Percentiles rank a stretch among this genome's conserved stretches.
Evolutionary conservation across 1,140 invertebrate genomes (phyloP).

Genomic region (Triops longicaudatus): DNA sequence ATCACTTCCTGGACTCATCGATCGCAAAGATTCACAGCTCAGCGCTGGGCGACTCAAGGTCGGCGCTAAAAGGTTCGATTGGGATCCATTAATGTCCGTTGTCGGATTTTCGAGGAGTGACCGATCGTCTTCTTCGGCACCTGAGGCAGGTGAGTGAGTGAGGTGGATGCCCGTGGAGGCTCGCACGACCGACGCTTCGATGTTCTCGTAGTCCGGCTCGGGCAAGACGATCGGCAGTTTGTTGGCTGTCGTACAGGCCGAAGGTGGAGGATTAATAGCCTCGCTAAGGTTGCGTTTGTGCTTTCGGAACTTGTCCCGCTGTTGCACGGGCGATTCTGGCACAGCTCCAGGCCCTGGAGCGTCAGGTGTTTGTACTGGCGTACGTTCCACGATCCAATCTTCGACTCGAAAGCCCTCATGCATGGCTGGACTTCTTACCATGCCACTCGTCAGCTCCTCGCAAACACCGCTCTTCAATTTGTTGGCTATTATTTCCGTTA

Average conservation of each 20-base stretch:
- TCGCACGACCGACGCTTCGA: neutral
- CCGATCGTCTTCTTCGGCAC: neutral
- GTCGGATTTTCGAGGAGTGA: neutral
- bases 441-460: slow-evolving; percentile 35
- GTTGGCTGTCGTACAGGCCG: neutral
- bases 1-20: slow-evolving; percentile 75
- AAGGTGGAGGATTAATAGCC: neutral
- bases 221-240: neutral
- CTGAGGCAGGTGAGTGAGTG: slow-evolving; percentile 16
- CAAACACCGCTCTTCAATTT: neutral
- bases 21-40: slow-evolving; percentile 71
- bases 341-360: neutral
- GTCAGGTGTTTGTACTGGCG: slow-evolving; percentile 35
- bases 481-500: neutral
- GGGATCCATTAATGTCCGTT: neutral
- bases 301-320: slow-evolving; percentile 44
- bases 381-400: slow-evolving; percentile 38
- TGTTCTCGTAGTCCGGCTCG: neutral
- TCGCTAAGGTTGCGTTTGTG: slow-evolving; percentile 44
- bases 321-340: neutral
- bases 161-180: neutral
- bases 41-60: neutral
- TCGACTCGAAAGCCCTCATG: slow-evolving; percentile 41
- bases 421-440: slow-evolving; percentile 40
- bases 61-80: slow-evolving; percentile 15